Percentiles rank a stretch among this genome's conserved stretches.
phyloP scores from a whole-genome alignment of 2,797 vertebrate species.

The Hybognathus amarus region DNA sequence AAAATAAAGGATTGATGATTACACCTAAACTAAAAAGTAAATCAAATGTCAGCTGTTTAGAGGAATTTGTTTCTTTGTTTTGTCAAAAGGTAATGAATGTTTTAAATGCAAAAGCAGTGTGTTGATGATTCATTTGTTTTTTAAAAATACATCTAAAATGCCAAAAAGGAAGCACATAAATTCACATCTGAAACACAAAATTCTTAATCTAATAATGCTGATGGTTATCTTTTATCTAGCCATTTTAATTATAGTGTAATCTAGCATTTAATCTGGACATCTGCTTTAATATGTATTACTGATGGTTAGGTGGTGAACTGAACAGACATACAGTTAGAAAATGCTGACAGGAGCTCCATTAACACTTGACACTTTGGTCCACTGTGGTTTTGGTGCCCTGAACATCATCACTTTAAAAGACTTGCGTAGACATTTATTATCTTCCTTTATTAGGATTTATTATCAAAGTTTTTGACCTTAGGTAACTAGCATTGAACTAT shows the following conservation, averaged over 20 bases:
- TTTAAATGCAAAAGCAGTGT: not conserved
- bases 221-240: not conserved
- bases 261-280: not conserved
- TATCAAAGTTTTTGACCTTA: not conserved
- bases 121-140: not conserved
- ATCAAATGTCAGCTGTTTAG: not conserved
- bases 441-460: no score
- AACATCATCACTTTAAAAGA: conserved; percentile 33
- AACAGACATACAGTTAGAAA: not conserved
- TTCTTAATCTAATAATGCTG: no score
- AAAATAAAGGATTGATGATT: not conserved
- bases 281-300: not conserved
- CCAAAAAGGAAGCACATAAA: not conserved
- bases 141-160: not conserved
- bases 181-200: no score
- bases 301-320: not conserved
- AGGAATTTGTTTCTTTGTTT: not conserved
- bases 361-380: conserved; percentile 7
- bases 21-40: not conserved
- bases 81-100: conserved; percentile 1
- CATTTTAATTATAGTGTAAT: not conserved
- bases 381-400: conserved; percentile 1
- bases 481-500: not conserved
- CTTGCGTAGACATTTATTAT: conserved; percentile 13
- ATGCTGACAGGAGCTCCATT: conserved; percentile 4